These are phyloP conservation scores for Ferdinandea cuprea DNA, from an alignment of 2,888 invertebrate genomes.

Conservation along the genomic window DNA sequence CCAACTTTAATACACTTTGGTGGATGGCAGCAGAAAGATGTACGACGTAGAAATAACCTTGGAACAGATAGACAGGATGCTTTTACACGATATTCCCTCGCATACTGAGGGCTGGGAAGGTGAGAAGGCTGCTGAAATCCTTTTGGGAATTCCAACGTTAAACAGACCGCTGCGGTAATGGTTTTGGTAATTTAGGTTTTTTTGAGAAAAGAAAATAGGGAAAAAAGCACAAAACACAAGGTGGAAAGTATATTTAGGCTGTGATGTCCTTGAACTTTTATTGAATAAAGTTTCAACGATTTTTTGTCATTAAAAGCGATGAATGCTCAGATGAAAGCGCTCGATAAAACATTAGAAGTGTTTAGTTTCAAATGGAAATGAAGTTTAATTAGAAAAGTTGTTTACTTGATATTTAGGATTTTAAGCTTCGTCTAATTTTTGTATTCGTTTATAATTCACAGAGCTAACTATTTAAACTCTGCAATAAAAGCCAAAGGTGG, in stretches of 20 bases:
- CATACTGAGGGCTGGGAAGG: background rate
- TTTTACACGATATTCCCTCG: slow-evolving; percentile 18
- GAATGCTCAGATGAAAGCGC: too few relatives aligned
- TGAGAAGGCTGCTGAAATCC: slow-evolving; percentile 16
- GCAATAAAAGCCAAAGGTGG: too few relatives aligned
- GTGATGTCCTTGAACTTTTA: slow-evolving; percentile 50
- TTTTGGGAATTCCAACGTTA: slow-evolving; percentile 51
- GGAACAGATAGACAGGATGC: slow-evolving; percentile 14
- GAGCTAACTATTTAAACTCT: too few relatives aligned
- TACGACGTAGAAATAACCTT: slow-evolving; percentile 1
- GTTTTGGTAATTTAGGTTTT: slow-evolving; percentile 20
- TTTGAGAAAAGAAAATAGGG: background rate
- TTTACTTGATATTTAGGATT: too few relatives aligned
- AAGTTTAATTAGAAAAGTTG: too few relatives aligned
- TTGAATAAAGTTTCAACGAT: slow-evolving; percentile 23
- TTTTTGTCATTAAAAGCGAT: slow-evolving; percentile 9
- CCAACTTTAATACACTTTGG: slow-evolving; percentile 7
- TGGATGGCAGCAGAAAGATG: background rate
- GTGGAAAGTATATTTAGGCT: too few relatives aligned
- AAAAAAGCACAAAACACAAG: too few relatives aligned
- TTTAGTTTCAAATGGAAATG: too few relatives aligned
- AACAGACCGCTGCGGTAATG: slow-evolving; percentile 40
- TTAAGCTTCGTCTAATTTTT: too few relatives aligned
- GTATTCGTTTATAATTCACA: too few relatives aligned
- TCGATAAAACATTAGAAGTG: too few relatives aligned